Percentiles rank a stretch among this genome's conserved stretches.
phyloP scores from a whole-genome alignment of 2,888 invertebrate genomes.

The Amblyjoppa fuscipennis region DNA sequence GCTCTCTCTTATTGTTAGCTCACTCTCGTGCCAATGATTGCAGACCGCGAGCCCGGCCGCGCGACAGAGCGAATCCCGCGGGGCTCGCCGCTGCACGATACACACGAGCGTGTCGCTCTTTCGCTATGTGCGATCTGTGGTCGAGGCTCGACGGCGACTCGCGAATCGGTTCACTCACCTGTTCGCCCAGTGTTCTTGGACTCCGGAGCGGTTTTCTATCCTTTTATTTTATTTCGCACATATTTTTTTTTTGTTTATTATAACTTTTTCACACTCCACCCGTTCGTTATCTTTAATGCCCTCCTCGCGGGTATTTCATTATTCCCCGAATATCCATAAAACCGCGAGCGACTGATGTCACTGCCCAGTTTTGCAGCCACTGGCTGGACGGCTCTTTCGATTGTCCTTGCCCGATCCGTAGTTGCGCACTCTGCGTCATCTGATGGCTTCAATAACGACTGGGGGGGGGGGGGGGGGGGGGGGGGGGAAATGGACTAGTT shows the following conservation, averaged over 20 bases:
- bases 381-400: not conserved
- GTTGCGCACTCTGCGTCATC: not conserved
- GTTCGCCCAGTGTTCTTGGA: conserved; percentile 18
- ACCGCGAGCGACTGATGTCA: conserved; percentile 6
- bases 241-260: not conserved
- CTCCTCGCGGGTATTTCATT: not conserved
- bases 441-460: not conserved
- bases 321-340: conserved; percentile 20
- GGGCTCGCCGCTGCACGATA: conserved; percentile 19
- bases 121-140: conserved; percentile 19
- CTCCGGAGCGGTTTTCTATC: not conserved
- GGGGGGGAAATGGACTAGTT: not conserved
- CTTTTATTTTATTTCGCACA: not conserved
- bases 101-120: conserved; percentile 27
- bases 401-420: not conserved
- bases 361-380: not conserved
- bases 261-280: not conserved
- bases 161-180: conserved; percentile 66
- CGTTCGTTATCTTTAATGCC: conserved; percentile 1
- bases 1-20: conserved; percentile 64
- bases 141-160: not conserved
- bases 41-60: conserved; percentile 54
- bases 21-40: conserved; percentile 75
- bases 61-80: conserved; percentile 64
- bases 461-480: too few species aligned